Percentiles rank a stretch among this genome's conserved stretches.
Conservation (phyloP, 2,113 vertebrate genomes). For the Lepidothrix coronata region DNA sequence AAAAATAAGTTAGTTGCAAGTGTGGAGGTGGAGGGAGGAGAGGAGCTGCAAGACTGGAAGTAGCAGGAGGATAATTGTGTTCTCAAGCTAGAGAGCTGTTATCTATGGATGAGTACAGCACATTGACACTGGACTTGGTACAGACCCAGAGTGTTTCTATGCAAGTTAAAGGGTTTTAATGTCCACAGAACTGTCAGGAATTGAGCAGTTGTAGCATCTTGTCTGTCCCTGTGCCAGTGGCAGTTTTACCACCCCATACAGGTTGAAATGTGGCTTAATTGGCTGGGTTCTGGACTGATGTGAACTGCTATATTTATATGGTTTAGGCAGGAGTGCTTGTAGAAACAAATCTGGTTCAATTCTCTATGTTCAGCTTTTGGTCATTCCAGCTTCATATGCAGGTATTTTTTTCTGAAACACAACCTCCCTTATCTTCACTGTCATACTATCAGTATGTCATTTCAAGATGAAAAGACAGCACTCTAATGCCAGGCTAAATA, state of each 20-base stretch:
- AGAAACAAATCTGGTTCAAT: background rate
- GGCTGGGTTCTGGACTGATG: background rate
- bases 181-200: background rate
- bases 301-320: background rate
- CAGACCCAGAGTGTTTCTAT: background rate
- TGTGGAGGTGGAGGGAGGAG: background rate
- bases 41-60: background rate
- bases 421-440: background rate
- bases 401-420: background rate
- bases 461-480: conserved; percentile 15
- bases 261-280: background rate
- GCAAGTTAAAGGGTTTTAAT: background rate
- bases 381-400: background rate
- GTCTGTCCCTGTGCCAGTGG: background rate
- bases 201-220: background rate
- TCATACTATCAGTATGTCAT: background rate
- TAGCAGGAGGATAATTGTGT: background rate
- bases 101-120: background rate
- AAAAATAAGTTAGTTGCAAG: background rate
- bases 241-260: background rate
- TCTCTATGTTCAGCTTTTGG: background rate
- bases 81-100: background rate
- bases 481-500: conserved; percentile 29
- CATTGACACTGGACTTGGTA: background rate
- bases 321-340: background rate